Evolutionary conservation across 2,113 vertebrate species (phyloP).

Genomic region (Chloropsis cyanopogon): DNA sequence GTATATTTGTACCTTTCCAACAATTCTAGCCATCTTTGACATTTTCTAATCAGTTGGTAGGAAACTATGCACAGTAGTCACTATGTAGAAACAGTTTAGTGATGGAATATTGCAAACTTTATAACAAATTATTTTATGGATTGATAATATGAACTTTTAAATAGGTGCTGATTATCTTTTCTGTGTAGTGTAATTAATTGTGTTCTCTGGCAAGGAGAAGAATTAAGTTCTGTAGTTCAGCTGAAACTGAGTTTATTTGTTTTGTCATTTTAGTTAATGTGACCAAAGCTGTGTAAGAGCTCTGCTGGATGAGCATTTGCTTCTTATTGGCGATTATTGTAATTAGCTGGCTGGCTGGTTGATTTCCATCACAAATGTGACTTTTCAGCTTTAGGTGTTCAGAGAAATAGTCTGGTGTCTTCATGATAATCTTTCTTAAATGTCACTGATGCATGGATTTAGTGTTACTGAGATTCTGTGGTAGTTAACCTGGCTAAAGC

Average conservation of each 20-base stretch:
- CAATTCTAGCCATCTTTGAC: not conserved
- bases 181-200: not conserved
- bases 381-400: not conserved
- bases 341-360: conserved; percentile 25
- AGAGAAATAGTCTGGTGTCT: not conserved
- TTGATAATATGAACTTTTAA: not conserved
- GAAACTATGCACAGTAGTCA: not conserved
- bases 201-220: not conserved
- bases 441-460: not conserved
- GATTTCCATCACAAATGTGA: not conserved
- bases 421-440: not conserved
- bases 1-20: not conserved
- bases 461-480: not conserved
- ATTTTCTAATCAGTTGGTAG: not conserved
- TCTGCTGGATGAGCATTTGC: not conserved
- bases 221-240: not conserved
- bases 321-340: conserved; percentile 24
- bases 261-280: conserved; percentile 47
- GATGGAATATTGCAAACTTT: not conserved
- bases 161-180: not conserved
- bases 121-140: not conserved
- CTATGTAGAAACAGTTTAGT: not conserved
- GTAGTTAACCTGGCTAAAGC: not conserved
- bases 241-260: conserved; percentile 14
- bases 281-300: not conserved